Conservation (phyloP, 1,140 invertebrate species). For the Akabosia matsudoensis region DNA sequence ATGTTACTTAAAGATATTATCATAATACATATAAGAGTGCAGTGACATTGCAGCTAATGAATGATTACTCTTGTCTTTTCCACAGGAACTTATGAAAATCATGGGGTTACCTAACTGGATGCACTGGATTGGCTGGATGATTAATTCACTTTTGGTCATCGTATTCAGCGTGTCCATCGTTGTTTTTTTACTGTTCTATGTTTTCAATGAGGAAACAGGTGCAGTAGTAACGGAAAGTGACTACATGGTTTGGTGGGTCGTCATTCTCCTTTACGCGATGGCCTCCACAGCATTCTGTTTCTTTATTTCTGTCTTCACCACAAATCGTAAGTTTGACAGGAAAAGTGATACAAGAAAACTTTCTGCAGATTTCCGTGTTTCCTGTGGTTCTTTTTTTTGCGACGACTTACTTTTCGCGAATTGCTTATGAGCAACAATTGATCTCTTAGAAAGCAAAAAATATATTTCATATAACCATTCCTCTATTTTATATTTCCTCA, state of each 20-base stretch:
- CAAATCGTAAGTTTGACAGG: neutral
- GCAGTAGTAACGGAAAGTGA: neutral
- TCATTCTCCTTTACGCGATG: constrained; percentile 16
- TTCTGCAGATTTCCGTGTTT: no score
- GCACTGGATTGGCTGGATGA: constrained; percentile 27
- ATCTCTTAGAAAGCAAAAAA: no score
- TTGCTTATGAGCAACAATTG: no score
- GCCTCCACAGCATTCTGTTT: constrained; percentile 20
- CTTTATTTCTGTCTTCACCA: constrained; percentile 6
- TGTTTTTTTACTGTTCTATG: constrained; percentile 2
- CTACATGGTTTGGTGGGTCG: constrained; percentile 14
- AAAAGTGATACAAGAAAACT: no score
- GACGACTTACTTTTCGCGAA: neutral
- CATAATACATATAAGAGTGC: no score
- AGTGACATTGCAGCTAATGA: no score
- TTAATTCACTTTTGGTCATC: constrained; percentile 1
- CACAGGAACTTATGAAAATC: constrained; percentile 25
- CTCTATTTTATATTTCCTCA: no score
- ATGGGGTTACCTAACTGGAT: constrained; percentile 24
- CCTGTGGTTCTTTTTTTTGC: neutral
- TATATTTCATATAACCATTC: neutral
- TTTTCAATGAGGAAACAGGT: neutral
- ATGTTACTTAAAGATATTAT: no score
- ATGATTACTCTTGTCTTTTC: neutral
- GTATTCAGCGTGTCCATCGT: neutral